These are phyloP conservation scores for Labrus mixtus DNA, from an alignment of 2,113 vertebrate genomes.

Conservation along the genomic window DNA sequence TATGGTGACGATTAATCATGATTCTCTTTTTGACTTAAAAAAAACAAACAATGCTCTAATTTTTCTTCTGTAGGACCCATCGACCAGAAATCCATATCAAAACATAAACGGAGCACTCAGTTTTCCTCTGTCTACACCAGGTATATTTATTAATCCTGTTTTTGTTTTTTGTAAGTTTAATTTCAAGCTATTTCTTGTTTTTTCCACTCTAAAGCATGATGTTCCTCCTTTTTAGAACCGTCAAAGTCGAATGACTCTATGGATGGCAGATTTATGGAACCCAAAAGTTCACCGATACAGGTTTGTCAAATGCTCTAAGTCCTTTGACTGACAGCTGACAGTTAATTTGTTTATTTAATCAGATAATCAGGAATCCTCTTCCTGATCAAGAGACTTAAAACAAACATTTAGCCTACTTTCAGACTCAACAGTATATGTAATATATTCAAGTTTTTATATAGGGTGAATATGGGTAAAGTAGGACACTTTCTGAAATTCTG, in stretches of 20 bases:
- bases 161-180: background rate
- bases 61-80: conserved; percentile 17
- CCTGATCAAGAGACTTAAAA: background rate
- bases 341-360: background rate
- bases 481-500: too few species aligned
- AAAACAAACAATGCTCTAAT: background rate
- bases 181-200: background rate
- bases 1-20: background rate
- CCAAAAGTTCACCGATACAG: background rate
- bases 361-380: background rate
- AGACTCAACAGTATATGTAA: background rate
- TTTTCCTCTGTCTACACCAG: background rate
- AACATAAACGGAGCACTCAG: accelerated
- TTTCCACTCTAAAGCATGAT: background rate
- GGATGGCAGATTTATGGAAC: background rate
- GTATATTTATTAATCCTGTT: conserved; percentile 8
- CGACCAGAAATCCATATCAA: background rate
- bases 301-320: conserved; percentile 25
- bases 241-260: background rate
- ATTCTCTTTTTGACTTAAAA: background rate
- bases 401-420: background rate
- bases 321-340: background rate
- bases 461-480: too few species aligned
- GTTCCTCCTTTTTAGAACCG: conserved; percentile 12
- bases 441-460: too few species aligned